Conservation (phyloP, 2,888 invertebrate genomes). For the Chymomyza caudatula region DNA sequence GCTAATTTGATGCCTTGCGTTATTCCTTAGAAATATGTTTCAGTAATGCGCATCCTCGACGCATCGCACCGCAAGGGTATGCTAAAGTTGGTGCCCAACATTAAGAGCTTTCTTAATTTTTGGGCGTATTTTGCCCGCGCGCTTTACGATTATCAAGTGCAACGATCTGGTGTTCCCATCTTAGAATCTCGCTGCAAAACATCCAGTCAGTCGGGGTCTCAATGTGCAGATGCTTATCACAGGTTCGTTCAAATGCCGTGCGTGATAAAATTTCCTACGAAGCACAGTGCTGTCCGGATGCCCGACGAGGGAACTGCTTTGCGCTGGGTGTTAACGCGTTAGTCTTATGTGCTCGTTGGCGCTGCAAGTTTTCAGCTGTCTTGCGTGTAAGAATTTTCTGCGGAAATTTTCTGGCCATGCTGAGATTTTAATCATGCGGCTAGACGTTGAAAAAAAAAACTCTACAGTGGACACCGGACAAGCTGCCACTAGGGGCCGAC, state of each 20-base stretch:
- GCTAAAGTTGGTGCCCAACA: slow-evolving; percentile 6
- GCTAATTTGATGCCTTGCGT: no score
- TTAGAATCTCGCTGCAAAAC: slow-evolving; percentile 3
- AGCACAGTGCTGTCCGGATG: slow-evolving; percentile 31
- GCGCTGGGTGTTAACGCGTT: slow-evolving; percentile 55
- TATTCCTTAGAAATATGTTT: no score
- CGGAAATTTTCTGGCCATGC: slow-evolving; percentile 41
- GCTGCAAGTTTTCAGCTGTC: slow-evolving; percentile 63
- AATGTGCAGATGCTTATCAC: slow-evolving; percentile 52
- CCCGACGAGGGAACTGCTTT: slow-evolving; percentile 19
- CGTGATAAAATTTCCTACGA: slow-evolving; percentile 66
- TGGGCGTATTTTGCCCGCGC: slow-evolving; percentile 19
- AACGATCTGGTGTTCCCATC: slow-evolving; percentile 25
- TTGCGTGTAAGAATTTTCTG: slow-evolving; percentile 71
- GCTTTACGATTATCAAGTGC: slow-evolving; percentile 15
- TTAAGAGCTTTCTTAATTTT: slow-evolving; percentile 4
- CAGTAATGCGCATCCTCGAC: no score
- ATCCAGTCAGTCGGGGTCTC: slow-evolving; percentile 12
- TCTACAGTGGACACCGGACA: neutral
- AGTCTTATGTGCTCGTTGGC: neutral
- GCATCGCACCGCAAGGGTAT: no score
- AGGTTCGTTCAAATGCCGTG: slow-evolving; percentile 48
- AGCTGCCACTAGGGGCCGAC: slow-evolving; percentile 30
- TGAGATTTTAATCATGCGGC: slow-evolving; percentile 60
- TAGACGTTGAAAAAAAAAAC: slow-evolving; percentile 10